Conservation (phyloP, 2,113 vertebrate species). For the Scytalopus superciliaris region DNA sequence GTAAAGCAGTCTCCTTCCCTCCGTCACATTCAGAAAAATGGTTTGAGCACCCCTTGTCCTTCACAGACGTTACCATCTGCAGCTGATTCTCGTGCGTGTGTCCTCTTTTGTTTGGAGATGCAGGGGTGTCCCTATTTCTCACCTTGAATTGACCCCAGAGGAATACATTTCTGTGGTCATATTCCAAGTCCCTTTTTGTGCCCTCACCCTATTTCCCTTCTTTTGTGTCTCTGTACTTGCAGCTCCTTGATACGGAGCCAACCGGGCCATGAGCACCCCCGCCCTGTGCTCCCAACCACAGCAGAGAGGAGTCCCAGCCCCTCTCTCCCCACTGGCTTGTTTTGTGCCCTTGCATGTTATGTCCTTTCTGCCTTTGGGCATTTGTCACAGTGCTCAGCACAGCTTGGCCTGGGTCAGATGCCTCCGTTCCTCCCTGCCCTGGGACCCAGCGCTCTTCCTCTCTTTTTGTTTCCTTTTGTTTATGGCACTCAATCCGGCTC, state of each 20-base stretch:
- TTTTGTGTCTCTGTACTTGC: background rate
- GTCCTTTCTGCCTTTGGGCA: background rate
- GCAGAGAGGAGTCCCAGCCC: background rate
- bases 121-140: background rate
- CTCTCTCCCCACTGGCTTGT: background rate
- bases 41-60: background rate
- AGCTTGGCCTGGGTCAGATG: background rate
- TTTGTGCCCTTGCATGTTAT: rapidly evolving
- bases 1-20: background rate
- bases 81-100: background rate
- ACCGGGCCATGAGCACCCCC: background rate
- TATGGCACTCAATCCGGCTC: conserved; percentile 48
- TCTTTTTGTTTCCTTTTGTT: conserved; percentile 63
- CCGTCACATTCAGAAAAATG: background rate
- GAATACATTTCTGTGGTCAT: background rate
- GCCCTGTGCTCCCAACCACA: background rate
- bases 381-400: background rate
- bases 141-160: background rate
- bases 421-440: background rate
- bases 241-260: background rate
- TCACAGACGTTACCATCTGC: background rate
- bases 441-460: conserved; percentile 12
- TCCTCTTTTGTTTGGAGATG: background rate
- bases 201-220: background rate
- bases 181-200: background rate